Evolutionary conservation across 2,888 invertebrate genomes (phyloP).

Genomic region (Sturmia bella): DNA sequence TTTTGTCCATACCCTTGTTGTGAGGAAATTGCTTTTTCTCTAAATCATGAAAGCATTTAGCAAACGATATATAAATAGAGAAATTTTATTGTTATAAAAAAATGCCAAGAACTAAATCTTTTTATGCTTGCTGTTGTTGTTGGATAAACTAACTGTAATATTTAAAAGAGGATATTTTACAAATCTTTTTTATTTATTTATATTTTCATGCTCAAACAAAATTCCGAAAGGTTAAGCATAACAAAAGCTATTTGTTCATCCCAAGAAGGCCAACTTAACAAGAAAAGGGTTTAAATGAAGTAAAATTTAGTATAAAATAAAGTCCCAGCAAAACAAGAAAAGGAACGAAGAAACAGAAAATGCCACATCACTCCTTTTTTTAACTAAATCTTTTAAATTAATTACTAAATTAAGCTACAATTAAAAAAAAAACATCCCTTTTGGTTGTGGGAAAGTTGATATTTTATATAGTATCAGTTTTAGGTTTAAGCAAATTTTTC

Average conservation of each 20-base stretch:
- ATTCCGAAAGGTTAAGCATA: constrained; percentile 62
- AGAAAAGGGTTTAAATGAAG: constrained; percentile 25
- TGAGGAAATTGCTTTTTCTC: constrained; percentile 4
- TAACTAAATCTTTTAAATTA: no score
- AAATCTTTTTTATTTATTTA: constrained; percentile 65
- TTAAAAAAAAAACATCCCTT: no score
- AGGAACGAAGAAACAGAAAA: not conserved
- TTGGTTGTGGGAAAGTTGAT: no score
- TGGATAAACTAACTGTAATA: constrained; percentile 37
- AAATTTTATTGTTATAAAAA: constrained; percentile 38
- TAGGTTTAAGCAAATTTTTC: no score
- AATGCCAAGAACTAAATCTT: constrained; percentile 41
- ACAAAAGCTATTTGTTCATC: constrained; percentile 38
- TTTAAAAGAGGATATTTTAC: constrained; percentile 62
- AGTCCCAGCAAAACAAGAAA: not conserved
- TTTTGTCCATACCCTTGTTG: no score
- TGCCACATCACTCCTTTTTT: no score
- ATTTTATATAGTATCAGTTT: no score
- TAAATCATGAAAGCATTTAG: not conserved
- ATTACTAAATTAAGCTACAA: no score
- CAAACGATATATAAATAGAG: constrained; percentile 14
- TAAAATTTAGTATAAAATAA: not conserved
- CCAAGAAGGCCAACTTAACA: constrained; percentile 23
- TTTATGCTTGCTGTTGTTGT: constrained; percentile 39
- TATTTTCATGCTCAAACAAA: constrained; percentile 54